Base-by-base conservation (phyloP, 2,888 invertebrate species). In the Callimorpha dominula region DNA sequence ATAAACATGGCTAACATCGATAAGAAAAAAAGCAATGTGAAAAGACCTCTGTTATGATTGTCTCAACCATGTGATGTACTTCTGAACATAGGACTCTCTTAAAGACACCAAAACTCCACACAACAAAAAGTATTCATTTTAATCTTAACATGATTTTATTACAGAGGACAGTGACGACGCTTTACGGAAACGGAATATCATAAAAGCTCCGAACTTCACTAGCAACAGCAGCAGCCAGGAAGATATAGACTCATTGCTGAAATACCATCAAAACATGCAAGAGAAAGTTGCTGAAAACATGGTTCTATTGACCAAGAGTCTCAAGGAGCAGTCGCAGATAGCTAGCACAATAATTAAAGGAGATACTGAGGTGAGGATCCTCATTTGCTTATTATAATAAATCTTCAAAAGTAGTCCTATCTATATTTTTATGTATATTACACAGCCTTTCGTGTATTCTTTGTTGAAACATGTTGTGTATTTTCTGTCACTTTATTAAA, bases 271-370 rank as follows among this genome's bases (percentile, higher is more conserved):
- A 87, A 97, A 97, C 81, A 97, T 98, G 93, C 99, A 99, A 88
- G 98, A 98, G 86, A 98, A 98, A 90, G 97, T 99, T 43, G 98
- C 99, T 0, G 98, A 99, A 85, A 99, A 99, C 86, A 99, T 99
- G 98, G 96, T 99, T n/a, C 94, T 97, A 73, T 96, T 99, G 83
- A 98, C 99, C 0, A 97, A 97, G 85, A 98, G 97, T 87, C 96
- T 99, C 72, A 99, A 98, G 90, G 98, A 99, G 87, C 99, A 99
- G 91, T 98, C 98, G 0, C 96, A 97, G 86, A 97, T 98, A 57
- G 99, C 99, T 4, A 98, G 98, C 88, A 97, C 97, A 79, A 98
- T 99, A 79, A 99, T 99, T 50, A 97, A 97, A 89, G 97, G 97
- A 81, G 99, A 99, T 90, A 98, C 98, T 6, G 97, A 98, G 96